phyloP scores from a whole-genome alignment of 2,888 invertebrate genomes.

The Autographa pulchrina region DNA sequence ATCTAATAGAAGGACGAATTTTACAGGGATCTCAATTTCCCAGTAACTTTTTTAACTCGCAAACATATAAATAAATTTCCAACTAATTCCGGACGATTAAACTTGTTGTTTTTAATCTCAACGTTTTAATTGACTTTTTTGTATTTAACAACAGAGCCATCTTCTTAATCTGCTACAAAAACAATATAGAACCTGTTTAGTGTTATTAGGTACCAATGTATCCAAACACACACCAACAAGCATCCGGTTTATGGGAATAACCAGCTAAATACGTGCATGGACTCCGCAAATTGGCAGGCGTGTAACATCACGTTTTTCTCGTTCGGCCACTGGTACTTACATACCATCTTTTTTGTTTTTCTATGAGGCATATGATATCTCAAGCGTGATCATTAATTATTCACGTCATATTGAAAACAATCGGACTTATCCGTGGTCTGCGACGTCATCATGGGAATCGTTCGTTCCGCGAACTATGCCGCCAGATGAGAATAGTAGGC shows the following conservation, averaged over 20 bases:
- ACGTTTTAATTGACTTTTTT: slow-evolving; percentile 45
- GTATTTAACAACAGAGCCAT: slow-evolving; percentile 65
- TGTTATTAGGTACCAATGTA: slow-evolving; percentile 55
- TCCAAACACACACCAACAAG: slow-evolving; percentile 63
- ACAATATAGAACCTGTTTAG: slow-evolving; percentile 60
- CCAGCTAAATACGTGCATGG: slow-evolving; percentile 76
- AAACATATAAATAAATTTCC: background rate
- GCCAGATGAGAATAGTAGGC: slow-evolving; percentile 53
- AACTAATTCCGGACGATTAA: slow-evolving; percentile 8
- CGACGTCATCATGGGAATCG: slow-evolving; percentile 77
- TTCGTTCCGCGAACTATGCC: slow-evolving; percentile 69
- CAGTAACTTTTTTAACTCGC: background rate
- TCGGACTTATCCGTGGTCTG: slow-evolving; percentile 36
- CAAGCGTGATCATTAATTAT: slow-evolving; percentile 35
- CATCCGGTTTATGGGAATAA: slow-evolving; percentile 84
- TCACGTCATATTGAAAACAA: slow-evolving; percentile 51
- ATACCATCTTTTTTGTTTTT: slow-evolving; percentile 29
- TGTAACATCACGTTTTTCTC: slow-evolving; percentile 63
- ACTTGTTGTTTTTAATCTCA: slow-evolving; percentile 41
- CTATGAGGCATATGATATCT: slow-evolving; percentile 19
- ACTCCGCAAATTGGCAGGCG: slow-evolving; percentile 74
- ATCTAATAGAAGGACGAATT: background rate
- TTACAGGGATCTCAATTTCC: background rate
- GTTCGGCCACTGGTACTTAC: slow-evolving; percentile 27
- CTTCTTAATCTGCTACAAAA: slow-evolving; percentile 64